These are phyloP conservation scores for Montifringilla adamsi DNA, from an alignment of 2,113 vertebrate species.

Conservation along the genomic window DNA sequence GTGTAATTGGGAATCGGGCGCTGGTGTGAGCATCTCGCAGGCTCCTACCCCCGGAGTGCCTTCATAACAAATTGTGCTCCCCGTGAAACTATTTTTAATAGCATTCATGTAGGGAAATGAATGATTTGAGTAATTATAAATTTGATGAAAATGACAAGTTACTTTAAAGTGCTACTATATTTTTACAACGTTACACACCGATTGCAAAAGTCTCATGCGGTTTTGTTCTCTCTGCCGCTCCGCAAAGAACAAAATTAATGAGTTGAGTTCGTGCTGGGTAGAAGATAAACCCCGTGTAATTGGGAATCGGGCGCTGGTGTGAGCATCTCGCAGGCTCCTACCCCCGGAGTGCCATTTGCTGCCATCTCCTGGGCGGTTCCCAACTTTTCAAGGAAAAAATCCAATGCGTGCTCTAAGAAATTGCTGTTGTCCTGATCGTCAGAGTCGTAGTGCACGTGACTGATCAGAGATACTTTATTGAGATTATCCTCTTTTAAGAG, in stretches of 20 bases:
- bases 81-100: conserved; percentile 38
- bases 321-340: not conserved
- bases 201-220: not conserved
- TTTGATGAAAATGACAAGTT: not conserved
- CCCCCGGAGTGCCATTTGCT: not conserved
- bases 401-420: not conserved
- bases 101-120: not conserved
- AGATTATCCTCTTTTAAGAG: not conserved
- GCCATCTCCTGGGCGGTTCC: conserved; percentile 24
- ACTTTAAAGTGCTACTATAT: not conserved
- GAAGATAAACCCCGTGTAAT: not conserved
- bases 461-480: not conserved
- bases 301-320: rapidly evolving
- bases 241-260: not conserved
- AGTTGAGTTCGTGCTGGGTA: not conserved
- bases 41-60: not conserved
- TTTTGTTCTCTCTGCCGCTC: not conserved
- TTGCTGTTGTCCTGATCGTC: not conserved
- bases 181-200: not conserved
- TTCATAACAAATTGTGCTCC: conserved; percentile 20
- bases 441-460: not conserved
- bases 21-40: not conserved
- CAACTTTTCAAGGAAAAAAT: not conserved
- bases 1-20: rapidly evolving
- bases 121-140: not conserved